Evolutionary conservation across 2,888 invertebrate species (phyloP).

Genomic region (Drosophila melanocephala): DNA sequence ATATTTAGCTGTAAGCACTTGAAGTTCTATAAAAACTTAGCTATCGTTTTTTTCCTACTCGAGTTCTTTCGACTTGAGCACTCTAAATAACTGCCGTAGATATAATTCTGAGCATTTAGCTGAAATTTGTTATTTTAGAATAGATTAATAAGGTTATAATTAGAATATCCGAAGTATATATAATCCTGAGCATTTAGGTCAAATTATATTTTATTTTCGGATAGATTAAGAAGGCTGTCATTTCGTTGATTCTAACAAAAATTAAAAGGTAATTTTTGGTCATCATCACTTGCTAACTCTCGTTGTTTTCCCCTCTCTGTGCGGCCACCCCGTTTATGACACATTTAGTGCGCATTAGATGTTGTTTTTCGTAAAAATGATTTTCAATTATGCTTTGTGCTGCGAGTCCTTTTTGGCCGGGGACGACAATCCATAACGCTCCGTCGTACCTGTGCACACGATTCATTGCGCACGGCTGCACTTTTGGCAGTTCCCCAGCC

Average conservation of each 20-base stretch:
- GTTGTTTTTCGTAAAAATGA: constrained; percentile 49
- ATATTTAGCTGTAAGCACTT: neutral
- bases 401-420: constrained; percentile 18
- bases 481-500: constrained; percentile 54
- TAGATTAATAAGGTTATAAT: neutral
- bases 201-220: neutral
- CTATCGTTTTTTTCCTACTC: neutral
- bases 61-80: neutral
- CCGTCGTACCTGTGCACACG: constrained; percentile 70
- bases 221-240: neutral
- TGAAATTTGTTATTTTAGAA: neutral
- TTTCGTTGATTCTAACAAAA: neutral
- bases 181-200: neutral
- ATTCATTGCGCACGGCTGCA: constrained; percentile 78
- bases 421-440: constrained; percentile 43
- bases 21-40: neutral
- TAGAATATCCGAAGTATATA: neutral
- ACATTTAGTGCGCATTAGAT: constrained; percentile 52
- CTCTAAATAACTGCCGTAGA: neutral
- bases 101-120: neutral
- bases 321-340: constrained; percentile 24
- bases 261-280: constrained; percentile 19
- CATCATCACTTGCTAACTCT: neutral
- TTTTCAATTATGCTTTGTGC: constrained; percentile 70
- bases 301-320: neutral